A percentile compares a stretch with the other conserved stretches of the same genome.
Conservation (phyloP, 2,797 vertebrate species). For the Lutra lutra region DNA sequence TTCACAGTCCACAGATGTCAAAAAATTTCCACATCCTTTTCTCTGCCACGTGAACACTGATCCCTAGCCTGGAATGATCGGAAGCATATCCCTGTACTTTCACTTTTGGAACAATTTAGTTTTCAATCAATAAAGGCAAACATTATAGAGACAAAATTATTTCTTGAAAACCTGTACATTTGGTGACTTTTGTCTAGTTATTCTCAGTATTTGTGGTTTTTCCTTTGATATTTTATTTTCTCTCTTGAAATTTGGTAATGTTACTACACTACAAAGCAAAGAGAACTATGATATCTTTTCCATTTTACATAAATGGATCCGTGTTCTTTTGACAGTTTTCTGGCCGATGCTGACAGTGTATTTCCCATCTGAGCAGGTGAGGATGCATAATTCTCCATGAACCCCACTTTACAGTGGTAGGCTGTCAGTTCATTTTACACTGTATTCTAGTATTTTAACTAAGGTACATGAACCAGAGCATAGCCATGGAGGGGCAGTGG, state of each 20-base stretch:
- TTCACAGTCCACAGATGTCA: background rate
- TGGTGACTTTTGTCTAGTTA: background rate
- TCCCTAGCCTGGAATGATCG: accelerated
- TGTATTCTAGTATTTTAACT: background rate
- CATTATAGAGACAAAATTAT: background rate
- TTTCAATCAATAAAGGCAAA: background rate
- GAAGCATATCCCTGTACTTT: background rate
- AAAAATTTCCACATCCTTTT: background rate
- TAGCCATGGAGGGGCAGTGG: background rate
- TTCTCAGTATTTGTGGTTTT: background rate
- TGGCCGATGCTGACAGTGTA: background rate
- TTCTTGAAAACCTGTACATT: background rate
- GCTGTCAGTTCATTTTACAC: background rate
- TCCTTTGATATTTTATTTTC: background rate
- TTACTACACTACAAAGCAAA: background rate
- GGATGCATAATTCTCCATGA: background rate
- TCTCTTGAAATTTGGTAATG: background rate
- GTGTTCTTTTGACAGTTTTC: background rate
- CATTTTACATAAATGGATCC: background rate
- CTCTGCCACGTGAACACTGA: background rate
- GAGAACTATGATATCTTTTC: background rate
- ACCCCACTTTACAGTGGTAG: background rate
- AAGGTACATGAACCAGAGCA: background rate
- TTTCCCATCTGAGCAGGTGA: background rate
- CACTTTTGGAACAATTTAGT: background rate